Conservation (phyloP, 2,888 invertebrate genomes). For the Coelopa pilipes region DNA sequence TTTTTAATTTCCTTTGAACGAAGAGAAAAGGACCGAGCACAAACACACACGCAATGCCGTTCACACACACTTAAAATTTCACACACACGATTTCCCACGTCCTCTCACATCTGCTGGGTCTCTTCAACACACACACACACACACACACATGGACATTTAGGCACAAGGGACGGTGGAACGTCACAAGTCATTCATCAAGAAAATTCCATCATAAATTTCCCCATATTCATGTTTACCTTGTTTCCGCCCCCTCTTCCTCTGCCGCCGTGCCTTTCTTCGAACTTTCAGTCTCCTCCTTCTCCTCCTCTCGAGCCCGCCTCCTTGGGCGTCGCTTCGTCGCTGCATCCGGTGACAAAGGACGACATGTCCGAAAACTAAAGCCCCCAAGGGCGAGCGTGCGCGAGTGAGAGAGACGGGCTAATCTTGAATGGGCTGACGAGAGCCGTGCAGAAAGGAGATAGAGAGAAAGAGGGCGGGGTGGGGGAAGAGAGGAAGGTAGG, state of each 20-base stretch:
- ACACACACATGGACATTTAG: not conserved
- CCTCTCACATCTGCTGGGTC: too few relatives aligned
- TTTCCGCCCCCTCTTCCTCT: not conserved
- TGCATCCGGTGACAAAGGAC: too few relatives aligned
- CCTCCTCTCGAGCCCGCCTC: too few relatives aligned
- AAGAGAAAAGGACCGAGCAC: not conserved
- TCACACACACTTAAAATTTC: not conserved
- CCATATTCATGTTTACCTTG: not conserved
- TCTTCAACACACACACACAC: not conserved
- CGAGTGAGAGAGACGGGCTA: too few relatives aligned
- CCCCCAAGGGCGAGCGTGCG: too few relatives aligned
- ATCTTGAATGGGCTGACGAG: too few relatives aligned
- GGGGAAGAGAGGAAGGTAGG: too few relatives aligned
- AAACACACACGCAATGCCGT: not conserved
- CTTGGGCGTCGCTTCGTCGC: too few relatives aligned
- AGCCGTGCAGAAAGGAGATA: too few relatives aligned
- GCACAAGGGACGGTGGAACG: too few relatives aligned
- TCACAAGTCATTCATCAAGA: slow-evolving; percentile 38
- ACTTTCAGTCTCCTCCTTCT: not conserved
- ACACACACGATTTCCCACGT: not conserved
- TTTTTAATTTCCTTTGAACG: slow-evolving; percentile 29
- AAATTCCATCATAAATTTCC: slow-evolving; percentile 37
- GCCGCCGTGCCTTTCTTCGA: not conserved
- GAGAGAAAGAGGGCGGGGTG: too few relatives aligned
- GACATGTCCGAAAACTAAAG: too few relatives aligned